Percentiles rank a stretch among this genome's conserved stretches.
These are phyloP conservation scores for Aurelia aurita complex sp. Pacific DNA, from an alignment of 30 jellyfish, hydroid and myxozoan genomes.

Conservation along the genomic window DNA sequence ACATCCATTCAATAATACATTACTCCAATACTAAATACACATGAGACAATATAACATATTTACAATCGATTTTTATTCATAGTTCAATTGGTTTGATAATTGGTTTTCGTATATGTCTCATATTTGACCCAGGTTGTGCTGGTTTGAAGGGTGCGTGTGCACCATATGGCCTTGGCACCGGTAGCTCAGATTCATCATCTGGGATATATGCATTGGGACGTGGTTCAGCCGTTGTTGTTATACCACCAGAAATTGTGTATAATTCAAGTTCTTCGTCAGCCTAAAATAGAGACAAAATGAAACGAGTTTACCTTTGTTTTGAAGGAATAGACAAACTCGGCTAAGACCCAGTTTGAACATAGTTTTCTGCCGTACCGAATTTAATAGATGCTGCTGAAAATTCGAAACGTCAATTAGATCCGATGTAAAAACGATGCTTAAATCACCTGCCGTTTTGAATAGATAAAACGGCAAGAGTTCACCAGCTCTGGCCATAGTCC, in stretches of 20 bases:
- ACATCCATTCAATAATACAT: too few species aligned
- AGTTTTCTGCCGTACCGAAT: too few species aligned
- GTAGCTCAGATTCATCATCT: constrained; percentile 82
- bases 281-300: constrained; percentile 15
- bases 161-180: constrained; percentile 94
- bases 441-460: too few species aligned
- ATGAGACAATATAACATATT: too few species aligned
- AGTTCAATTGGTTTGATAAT: constrained; percentile 87
- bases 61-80: neutral
- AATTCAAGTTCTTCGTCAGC: constrained; percentile 76
- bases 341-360: too few species aligned
- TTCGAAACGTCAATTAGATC: too few species aligned
- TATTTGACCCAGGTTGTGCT: constrained; percentile 79
- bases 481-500: too few species aligned
- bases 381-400: too few species aligned
- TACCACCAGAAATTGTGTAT: constrained; percentile 81
- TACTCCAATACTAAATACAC: too few species aligned
- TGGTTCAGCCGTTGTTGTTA: constrained; percentile 94
- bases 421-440: too few species aligned
- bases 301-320: too few species aligned
- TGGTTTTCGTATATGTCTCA: constrained; percentile 95
- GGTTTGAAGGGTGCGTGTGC: constrained; percentile 94
- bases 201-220: constrained; percentile 97
- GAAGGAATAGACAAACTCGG: neutral
- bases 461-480: too few species aligned